Evolutionary conservation across 2,797 vertebrate genomes (phyloP), one percentile per base, ranked within the genome.

Genomic region (Leuciscus waleckii): DNA sequence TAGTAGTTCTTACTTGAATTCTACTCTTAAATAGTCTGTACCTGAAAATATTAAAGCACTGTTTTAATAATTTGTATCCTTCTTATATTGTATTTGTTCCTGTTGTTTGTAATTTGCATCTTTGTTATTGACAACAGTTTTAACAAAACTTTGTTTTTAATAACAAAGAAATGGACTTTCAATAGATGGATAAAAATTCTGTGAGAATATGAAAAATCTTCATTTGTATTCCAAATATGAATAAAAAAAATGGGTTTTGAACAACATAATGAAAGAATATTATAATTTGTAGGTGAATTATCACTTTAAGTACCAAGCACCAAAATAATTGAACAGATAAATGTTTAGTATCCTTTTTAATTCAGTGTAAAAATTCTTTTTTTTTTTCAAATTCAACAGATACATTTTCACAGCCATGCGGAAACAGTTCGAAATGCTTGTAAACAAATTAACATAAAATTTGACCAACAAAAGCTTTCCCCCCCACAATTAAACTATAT

Each of bases 301-400:
- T 3, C 13, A 6, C 67, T 37, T 37, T 23, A 69, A 32, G 1
- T 17, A 37, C 5, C 13, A 56, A 58, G 49, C 5, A 35, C 16
- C 21, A 51, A 58, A 26, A 5, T 2, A 14, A 73, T 17, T n/a
- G 7, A 46, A 32, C 37, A 68, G 16, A 35, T 17, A 35, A 73
- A 81, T 68, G 82, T 90, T 88, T 89, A 91, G 91, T 90, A 92
- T 90, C 89, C 65, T 96, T 96, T 96, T 96, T 98, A 98, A 98
- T 98, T 98, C 97, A 97, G 97, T 98, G 97, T 98, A 98, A 98
- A 98, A 96, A 97, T 95, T 95, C 95, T 95, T 97, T 95, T 97
- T 51, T 80, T 63, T 67, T 69, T 43, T 79, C 51, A 96, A 95
- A 95, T 95, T 95, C 92, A 97, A 97, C 96, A 97, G 96, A 97